Evolutionary conservation across 2,113 vertebrate genomes (phyloP).

Genomic region (Hippocampus comes): DNA sequence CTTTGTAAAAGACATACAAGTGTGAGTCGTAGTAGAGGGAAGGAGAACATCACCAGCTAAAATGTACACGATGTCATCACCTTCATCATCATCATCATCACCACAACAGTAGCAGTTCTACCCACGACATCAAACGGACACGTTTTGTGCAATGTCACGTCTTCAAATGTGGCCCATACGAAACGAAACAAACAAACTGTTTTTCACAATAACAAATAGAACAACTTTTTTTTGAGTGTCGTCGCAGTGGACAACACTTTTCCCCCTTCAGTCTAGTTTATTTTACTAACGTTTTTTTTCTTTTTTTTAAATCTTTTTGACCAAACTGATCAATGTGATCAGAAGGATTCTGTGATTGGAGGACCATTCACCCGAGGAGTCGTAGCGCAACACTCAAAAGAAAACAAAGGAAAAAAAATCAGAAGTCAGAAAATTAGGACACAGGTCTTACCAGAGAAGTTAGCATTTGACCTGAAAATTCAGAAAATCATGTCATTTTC

Average conservation of each 20-base stretch:
- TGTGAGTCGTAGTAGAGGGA: constrained; percentile 86
- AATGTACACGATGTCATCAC: constrained; percentile 90
- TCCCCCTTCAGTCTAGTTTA: background rate
- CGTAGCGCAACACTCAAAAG: background rate
- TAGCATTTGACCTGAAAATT: no score
- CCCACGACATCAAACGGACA: constrained; percentile 92
- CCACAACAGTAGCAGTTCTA: constrained; percentile 95
- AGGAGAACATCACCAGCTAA: constrained; percentile 97
- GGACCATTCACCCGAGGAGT: constrained; percentile 5
- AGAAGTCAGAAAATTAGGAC: background rate
- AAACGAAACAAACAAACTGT: constrained; percentile 48
- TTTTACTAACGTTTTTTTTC: constrained; percentile 19
- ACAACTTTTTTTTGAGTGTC: constrained; percentile 73
- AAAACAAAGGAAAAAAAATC: background rate
- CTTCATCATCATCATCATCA: constrained; percentile 98
- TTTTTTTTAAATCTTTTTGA: constrained; percentile 50
- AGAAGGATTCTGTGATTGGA: constrained; percentile 84
- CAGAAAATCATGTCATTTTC: background rate
- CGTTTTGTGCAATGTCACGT: constrained; percentile 91
- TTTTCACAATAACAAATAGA: constrained; percentile 61
- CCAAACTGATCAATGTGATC: constrained; percentile 99
- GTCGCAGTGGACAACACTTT: constrained; percentile 90
- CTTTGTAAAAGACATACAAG: constrained; percentile 99
- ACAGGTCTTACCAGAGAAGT: background rate
- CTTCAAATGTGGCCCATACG: constrained; percentile 57